phyloP scores from a whole-genome alignment of 2,797 vertebrate genomes.

The Alexandromys oeconomus region DNA sequence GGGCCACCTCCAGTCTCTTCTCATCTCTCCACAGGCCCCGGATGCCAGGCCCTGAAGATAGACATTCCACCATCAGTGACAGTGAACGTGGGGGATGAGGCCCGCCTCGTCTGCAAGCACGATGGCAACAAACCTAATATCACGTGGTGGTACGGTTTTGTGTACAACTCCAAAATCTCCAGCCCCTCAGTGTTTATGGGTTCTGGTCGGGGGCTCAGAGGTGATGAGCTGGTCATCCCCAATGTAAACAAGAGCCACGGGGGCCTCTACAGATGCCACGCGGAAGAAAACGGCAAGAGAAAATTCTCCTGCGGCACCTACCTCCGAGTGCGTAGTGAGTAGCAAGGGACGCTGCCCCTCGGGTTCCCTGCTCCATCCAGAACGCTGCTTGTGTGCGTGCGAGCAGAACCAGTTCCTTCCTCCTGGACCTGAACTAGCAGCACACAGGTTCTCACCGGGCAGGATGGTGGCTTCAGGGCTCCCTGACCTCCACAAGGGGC shows the following conservation, averaged over 20 bases:
- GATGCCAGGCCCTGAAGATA: conserved; percentile 47
- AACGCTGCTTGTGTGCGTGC: neutral
- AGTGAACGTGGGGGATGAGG: neutral
- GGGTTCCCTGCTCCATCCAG: rapidly evolving
- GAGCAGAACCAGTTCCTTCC: neutral
- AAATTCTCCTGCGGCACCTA: conserved; percentile 84
- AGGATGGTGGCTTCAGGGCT: neutral
- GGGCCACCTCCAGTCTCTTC: neutral
- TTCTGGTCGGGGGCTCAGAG: rapidly evolving
- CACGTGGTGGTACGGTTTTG: conserved; percentile 66
- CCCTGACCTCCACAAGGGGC: neutral
- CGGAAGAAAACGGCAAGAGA: rapidly evolving
- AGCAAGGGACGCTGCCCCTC: rapidly evolving
- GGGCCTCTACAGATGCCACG: conserved; percentile 81
- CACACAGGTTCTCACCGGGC: too few species aligned
- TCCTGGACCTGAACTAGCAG: too few species aligned
- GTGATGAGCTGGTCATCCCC: neutral
- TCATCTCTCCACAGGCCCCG: conserved; percentile 36
- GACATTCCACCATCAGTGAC: conserved; percentile 62
- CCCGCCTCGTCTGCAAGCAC: conserved; percentile 60
- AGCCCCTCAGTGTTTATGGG: rapidly evolving
- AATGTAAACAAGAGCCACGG: conserved; percentile 17
- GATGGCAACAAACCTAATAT: rapidly evolving
- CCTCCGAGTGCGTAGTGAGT: conserved; percentile 85
- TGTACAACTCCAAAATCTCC: rapidly evolving